phyloP scores from a whole-genome alignment of 2,113 vertebrate species.

The Pangasianodon hypophthalmus region DNA sequence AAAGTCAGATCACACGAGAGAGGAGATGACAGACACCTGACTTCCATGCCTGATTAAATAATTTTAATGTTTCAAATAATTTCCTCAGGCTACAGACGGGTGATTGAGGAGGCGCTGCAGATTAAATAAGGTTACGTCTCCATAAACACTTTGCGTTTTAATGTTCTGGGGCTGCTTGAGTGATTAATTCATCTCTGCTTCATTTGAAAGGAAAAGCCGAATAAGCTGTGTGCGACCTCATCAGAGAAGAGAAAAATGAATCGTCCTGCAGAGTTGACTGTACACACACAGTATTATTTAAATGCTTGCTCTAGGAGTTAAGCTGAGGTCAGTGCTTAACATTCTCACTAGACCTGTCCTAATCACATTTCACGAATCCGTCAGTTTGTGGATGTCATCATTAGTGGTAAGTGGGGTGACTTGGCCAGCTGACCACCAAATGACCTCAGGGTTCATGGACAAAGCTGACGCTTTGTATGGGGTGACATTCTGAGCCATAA shows the following conservation, averaged over 20 bases:
- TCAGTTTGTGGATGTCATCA: neutral
- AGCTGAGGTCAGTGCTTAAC: neutral
- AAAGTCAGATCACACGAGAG: conserved; percentile 20
- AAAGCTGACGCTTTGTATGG: neutral
- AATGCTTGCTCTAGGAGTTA: neutral
- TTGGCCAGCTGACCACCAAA: conserved; percentile 14
- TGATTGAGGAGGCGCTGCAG: neutral
- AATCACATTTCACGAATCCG: neutral
- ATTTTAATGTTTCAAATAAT: conserved; percentile 12
- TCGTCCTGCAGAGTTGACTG: neutral
- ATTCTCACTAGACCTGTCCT: neutral
- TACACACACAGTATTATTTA: neutral
- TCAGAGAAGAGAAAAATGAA: neutral
- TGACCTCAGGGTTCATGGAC: conserved; percentile 7
- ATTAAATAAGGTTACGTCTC: conserved; percentile 7
- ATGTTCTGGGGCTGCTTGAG: neutral
- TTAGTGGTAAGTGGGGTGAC: neutral
- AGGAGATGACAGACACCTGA: conserved; percentile 10
- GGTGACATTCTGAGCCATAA: neutral
- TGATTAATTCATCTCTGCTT: neutral
- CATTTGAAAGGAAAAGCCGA: neutral
- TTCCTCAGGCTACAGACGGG: conserved; percentile 26
- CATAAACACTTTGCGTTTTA: neutral
- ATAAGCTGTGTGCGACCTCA: neutral
- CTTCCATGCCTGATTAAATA: neutral